phyloP scores from a whole-genome alignment of 2,888 invertebrate species.

The Melieria crassipennis region DNA sequence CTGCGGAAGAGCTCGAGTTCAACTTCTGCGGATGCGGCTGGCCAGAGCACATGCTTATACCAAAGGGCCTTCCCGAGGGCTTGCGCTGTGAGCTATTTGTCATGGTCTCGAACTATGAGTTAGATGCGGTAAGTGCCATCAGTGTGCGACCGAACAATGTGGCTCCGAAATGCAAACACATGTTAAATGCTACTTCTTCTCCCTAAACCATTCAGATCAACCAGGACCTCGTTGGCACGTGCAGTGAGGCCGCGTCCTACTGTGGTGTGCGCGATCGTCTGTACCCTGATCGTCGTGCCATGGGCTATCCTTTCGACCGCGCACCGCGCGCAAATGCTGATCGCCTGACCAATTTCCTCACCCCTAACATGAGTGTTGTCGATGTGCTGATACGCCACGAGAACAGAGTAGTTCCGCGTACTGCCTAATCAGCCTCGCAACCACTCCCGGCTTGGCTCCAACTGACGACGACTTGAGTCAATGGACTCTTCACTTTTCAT shows the following conservation, averaged over 20 bases:
- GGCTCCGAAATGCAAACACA: too few species aligned
- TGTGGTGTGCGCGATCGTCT: constrained; percentile 81
- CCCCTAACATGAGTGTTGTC: constrained; percentile 77
- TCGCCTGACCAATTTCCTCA: constrained; percentile 75
- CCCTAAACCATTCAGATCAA: constrained; percentile 52
- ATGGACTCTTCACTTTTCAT: too few species aligned
- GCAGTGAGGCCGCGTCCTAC: constrained; percentile 80
- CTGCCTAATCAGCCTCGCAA: background rate
- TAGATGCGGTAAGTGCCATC: constrained; percentile 67
- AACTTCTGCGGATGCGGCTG: constrained; percentile 91
- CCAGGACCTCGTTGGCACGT: constrained; percentile 67
- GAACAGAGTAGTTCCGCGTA: constrained; percentile 19
- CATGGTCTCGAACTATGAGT: constrained; percentile 80
- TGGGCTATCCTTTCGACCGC: constrained; percentile 93
- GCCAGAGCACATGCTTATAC: constrained; percentile 84
- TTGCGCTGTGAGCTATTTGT: constrained; percentile 76
- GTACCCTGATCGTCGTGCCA: constrained; percentile 82
- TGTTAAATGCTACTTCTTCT: too few species aligned
- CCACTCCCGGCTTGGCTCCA: too few species aligned
- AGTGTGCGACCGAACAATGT: background rate
- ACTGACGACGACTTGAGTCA: too few species aligned
- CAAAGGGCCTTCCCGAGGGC: constrained; percentile 76
- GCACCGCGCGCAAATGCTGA: constrained; percentile 70
- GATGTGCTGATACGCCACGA: constrained; percentile 72
- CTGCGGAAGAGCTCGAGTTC: constrained; percentile 69